Evolutionary conservation across 30 jellyfish, hydroid and myxozoan species (phyloP).

Genomic region (Clytia hemisphaerica): DNA sequence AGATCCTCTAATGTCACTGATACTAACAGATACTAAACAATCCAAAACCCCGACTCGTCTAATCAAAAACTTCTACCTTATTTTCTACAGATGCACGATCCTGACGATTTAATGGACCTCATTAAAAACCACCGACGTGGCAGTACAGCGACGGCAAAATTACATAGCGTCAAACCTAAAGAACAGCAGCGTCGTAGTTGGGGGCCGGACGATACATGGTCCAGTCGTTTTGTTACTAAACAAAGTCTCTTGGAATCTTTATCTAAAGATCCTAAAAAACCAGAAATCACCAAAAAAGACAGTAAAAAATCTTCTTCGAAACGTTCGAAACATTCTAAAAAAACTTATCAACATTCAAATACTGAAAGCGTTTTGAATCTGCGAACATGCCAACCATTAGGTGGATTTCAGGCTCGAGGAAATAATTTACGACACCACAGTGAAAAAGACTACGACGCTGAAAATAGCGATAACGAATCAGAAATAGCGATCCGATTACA

Average conservation of each 20-base stretch:
- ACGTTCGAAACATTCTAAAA: slow-evolving; percentile 3
- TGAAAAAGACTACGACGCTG: background rate
- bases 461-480: background rate
- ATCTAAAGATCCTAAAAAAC: background rate
- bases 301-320: background rate
- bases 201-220: slow-evolving; percentile 40
- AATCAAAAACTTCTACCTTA: too few relatives aligned
- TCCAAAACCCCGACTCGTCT: too few relatives aligned
- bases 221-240: slow-evolving; percentile 22
- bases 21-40: too few relatives aligned
- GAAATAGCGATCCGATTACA: background rate
- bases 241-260: background rate
- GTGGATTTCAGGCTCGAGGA: slow-evolving; percentile 2
- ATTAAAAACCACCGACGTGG: slow-evolving; percentile 18
- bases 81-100: too few relatives aligned
- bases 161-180: background rate
- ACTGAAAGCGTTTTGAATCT: slow-evolving; percentile 2
- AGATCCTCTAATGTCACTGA: too few relatives aligned
- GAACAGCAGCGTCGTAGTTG: slow-evolving; percentile 33
- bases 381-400: slow-evolving; percentile 7
- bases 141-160: slow-evolving; percentile 17
- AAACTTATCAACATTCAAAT: slow-evolving; percentile 9
- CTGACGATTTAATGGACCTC: background rate
- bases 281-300: background rate
- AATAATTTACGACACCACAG: too few relatives aligned